Percentiles rank a stretch among this genome's conserved stretches.
phyloP scores from a whole-genome alignment of 2,797 vertebrate species.

The Sphenopsis melanotis region DNA sequence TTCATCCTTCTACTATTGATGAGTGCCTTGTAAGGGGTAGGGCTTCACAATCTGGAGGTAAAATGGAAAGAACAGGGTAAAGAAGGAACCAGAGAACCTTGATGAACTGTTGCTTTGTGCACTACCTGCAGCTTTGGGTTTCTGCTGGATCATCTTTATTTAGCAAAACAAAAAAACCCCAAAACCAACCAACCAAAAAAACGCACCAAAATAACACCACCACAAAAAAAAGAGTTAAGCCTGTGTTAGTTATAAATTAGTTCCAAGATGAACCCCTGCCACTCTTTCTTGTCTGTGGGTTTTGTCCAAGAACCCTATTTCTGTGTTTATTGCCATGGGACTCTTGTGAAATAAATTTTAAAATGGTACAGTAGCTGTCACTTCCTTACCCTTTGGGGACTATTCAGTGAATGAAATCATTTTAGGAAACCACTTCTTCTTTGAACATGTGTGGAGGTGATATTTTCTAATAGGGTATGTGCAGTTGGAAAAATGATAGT shows the following conservation, averaged over 20 bases:
- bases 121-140: neutral
- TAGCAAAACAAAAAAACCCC: neutral
- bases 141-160: neutral
- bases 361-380: neutral
- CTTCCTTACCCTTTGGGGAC: neutral
- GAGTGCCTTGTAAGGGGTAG: neutral
- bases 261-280: neutral
- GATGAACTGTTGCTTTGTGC: neutral
- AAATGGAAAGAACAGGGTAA: neutral
- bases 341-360: neutral
- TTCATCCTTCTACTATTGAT: accelerated
- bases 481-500: neutral
- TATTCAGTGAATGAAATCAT: neutral
- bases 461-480: neutral
- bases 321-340: neutral
- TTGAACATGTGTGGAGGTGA: neutral
- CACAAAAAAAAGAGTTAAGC: neutral
- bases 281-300: neutral
- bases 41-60: accelerated
- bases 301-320: neutral
- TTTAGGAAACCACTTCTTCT: neutral
- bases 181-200: neutral
- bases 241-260: neutral
- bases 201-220: neutral
- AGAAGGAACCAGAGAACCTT: neutral